These are phyloP conservation scores for Tupiocoris notatus DNA, from an alignment of 2,888 invertebrate species.

Conservation along the genomic window DNA sequence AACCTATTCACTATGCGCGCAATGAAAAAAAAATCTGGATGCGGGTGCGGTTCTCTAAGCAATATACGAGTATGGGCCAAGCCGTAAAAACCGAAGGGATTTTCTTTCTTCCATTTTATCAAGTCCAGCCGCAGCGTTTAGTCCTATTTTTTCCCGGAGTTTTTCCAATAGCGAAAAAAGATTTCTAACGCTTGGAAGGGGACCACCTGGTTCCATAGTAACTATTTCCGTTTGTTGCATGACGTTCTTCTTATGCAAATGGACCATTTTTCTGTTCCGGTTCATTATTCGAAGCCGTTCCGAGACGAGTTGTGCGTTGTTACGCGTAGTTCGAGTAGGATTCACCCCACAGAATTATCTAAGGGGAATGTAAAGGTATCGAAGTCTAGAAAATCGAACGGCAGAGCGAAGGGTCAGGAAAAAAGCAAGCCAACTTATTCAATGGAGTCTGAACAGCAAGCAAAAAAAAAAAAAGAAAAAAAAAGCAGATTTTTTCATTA, in stretches of 20 bases:
- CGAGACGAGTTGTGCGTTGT: background rate
- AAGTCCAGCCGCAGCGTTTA: background rate
- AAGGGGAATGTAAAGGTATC: background rate
- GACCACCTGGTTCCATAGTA: constrained; percentile 27
- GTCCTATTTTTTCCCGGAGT: background rate
- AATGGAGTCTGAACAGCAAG: too few relatives aligned
- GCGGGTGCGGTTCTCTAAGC: background rate
- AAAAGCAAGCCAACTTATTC: too few relatives aligned
- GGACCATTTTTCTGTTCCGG: background rate
- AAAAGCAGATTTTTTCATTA: too few relatives aligned
- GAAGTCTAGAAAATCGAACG: background rate
- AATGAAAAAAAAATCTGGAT: background rate
- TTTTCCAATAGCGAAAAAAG: background rate
- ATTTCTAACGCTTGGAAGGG: background rate
- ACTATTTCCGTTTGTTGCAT: constrained; percentile 5
- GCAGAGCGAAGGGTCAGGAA: background rate
- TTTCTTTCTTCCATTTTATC: background rate
- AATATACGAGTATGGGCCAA: background rate
- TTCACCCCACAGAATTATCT: background rate
- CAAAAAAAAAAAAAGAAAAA: too few relatives aligned
- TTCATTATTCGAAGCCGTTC: background rate
- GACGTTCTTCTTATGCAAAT: background rate
- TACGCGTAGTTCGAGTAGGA: background rate
- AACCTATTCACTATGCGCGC: background rate
- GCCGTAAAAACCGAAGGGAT: background rate